Evolutionary conservation across 2,113 vertebrate genomes (phyloP).

Genomic region (Chiloscyllium plagiosum): DNA sequence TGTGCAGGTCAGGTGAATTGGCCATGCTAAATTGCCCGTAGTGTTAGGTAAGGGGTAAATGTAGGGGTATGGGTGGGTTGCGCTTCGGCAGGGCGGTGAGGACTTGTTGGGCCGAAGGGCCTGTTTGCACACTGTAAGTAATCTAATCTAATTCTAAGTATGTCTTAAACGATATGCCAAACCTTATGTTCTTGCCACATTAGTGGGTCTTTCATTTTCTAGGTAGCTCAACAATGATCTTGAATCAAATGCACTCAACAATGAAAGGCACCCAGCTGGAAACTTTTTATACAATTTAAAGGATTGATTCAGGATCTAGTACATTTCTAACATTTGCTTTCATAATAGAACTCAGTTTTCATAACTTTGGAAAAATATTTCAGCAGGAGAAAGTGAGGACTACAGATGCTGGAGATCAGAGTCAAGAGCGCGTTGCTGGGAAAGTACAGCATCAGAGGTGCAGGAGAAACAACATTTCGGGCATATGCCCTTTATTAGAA

Average conservation of each 20-base stretch:
- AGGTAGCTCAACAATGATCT: neutral
- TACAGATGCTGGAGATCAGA: too few relatives aligned
- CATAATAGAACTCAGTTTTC: neutral
- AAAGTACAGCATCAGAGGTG: too few relatives aligned
- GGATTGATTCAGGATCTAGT: neutral
- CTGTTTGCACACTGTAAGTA: too few relatives aligned
- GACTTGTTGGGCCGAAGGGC: too few relatives aligned
- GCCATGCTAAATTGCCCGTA: too few relatives aligned
- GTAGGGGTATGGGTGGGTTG: too few relatives aligned
- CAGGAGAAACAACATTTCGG: too few relatives aligned
- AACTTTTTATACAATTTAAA: neutral
- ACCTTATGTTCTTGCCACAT: neutral
- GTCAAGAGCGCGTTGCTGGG: too few relatives aligned
- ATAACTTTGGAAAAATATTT: neutral
- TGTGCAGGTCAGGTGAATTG: too few relatives aligned
- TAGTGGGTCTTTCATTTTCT: neutral
- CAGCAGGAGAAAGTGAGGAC: neutral
- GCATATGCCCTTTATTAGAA: neutral
- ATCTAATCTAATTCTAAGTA: neutral
- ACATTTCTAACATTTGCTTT: neutral
- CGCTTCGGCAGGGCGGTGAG: too few relatives aligned
- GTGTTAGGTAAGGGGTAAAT: too few relatives aligned
- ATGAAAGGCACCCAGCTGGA: neutral
- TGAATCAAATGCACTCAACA: neutral
- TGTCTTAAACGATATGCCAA: neutral